Evolutionary conservation across 2,888 invertebrate species (phyloP).

Genomic region (Gymnocheta viridis): DNA sequence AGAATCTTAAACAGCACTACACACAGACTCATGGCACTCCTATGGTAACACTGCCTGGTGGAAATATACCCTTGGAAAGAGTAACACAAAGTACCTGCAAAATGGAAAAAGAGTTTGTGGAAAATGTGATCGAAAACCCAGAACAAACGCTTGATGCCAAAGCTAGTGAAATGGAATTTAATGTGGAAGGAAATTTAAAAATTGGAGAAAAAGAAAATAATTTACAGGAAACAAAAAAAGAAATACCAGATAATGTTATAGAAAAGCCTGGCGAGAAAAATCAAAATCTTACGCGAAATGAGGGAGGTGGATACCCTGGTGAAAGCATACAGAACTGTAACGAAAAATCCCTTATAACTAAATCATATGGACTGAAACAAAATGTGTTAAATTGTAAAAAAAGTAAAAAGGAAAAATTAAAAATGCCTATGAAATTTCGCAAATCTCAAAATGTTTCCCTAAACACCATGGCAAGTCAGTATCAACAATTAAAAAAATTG

Average conservation of each 20-base stretch:
- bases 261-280: background rate
- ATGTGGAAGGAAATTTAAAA: background rate
- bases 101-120: constrained; percentile 56
- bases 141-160: background rate
- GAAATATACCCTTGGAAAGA: constrained; percentile 52
- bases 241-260: constrained; percentile 24
- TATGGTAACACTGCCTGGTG: constrained; percentile 58
- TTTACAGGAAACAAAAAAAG: constrained; percentile 35
- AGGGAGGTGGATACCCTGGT: background rate
- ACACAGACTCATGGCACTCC: constrained; percentile 63
- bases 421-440: constrained; percentile 24
- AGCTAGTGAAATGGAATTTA: background rate
- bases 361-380: background rate
- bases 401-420: constrained; percentile 20
- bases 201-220: constrained; percentile 5
- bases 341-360: background rate
- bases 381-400: background rate
- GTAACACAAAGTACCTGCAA: constrained; percentile 44
- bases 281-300: background rate
- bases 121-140: background rate
- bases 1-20: constrained; percentile 77
- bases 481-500: constrained; percentile 61
- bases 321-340: background rate
- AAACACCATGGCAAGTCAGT: constrained; percentile 60
- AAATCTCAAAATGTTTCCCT: constrained; percentile 58